Percentiles rank a stretch among this genome's conserved stretches.
Evolutionary conservation across 1,140 invertebrate genomes (phyloP).

Genomic region (Anastrepha ludens): DNA sequence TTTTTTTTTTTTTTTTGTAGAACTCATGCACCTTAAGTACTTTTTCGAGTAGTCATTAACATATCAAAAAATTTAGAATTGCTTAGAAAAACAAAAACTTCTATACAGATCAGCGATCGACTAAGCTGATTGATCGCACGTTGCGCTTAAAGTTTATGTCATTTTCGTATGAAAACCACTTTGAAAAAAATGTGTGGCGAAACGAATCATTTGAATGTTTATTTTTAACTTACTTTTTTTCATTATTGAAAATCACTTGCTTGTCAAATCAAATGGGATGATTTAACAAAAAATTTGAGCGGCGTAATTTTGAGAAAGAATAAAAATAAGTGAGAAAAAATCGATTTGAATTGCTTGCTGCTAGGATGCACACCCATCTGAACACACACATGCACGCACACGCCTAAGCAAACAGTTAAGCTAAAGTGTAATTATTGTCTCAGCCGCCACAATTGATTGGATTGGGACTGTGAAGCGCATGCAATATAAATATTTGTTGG

Average conservation of each 20-base stretch:
- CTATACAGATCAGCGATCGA: neutral
- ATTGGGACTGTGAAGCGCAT: neutral
- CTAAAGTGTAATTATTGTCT: slow-evolving; percentile 69
- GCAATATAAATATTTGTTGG: neutral
- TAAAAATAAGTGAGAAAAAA: slow-evolving; percentile 28
- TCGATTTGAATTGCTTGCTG: slow-evolving; percentile 56
- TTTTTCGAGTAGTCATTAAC: slow-evolving; percentile 48
- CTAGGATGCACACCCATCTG: neutral
- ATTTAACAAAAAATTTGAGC: slow-evolving; percentile 68
- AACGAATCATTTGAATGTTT: neutral
- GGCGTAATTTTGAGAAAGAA: slow-evolving; percentile 4
- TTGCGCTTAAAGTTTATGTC: neutral
- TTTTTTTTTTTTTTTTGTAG: neutral
- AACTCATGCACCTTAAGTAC: slow-evolving; percentile 44
- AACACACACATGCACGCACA: neutral
- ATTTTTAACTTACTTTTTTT: slow-evolving; percentile 55
- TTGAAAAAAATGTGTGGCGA: slow-evolving; percentile 41
- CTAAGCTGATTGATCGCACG: neutral
- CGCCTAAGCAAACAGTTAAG: slow-evolving; percentile 62
- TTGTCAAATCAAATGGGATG: slow-evolving; percentile 73
- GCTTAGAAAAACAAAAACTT: neutral
- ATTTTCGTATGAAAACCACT: slow-evolving; percentile 51
- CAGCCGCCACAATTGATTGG: neutral
- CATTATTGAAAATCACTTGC: slow-evolving; percentile 73
- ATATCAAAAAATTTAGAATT: slow-evolving; percentile 27